Conservation (phyloP, 2,888 invertebrate genomes). For the Drosophila rubida region DNA sequence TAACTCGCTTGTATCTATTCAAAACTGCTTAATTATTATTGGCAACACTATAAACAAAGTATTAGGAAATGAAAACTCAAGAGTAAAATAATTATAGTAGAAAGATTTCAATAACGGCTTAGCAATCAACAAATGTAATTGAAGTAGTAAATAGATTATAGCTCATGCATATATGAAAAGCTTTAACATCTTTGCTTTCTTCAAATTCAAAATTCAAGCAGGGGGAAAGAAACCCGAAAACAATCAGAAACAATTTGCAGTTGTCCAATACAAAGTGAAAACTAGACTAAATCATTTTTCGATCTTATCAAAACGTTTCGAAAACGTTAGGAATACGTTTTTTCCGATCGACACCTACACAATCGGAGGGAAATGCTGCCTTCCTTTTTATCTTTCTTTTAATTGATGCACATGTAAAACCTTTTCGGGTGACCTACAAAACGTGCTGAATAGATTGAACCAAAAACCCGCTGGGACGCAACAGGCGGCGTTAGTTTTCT, state of each 20-base stretch:
- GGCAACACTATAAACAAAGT: background rate
- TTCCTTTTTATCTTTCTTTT: slow-evolving; percentile 46
- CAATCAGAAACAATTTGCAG: background rate
- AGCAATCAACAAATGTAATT: too few relatives aligned
- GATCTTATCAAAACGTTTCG: slow-evolving; percentile 2
- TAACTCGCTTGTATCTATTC: background rate
- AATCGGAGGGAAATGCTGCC: slow-evolving; percentile 1
- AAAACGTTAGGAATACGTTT: background rate
- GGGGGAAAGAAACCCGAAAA: background rate
- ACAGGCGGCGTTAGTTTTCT: slow-evolving; percentile 60
- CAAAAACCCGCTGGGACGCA: slow-evolving; percentile 68
- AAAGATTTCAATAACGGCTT: too few relatives aligned
- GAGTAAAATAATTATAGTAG: too few relatives aligned
- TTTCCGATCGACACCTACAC: slow-evolving; percentile 29
- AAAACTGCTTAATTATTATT: background rate
- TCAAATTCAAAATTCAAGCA: background rate
- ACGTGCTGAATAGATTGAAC: slow-evolving; percentile 49
- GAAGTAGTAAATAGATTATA: too few relatives aligned
- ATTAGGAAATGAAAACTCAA: background rate
- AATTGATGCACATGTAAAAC: slow-evolving; percentile 68
- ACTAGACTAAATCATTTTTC: background rate
- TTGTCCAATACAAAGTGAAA: background rate
- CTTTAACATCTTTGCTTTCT: background rate
- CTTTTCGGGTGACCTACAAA: slow-evolving; percentile 63
- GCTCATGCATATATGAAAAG: too few relatives aligned